These are phyloP conservation scores for Drosophila neutralis DNA, from an alignment of 2,888 invertebrate species.

Conservation along the genomic window DNA sequence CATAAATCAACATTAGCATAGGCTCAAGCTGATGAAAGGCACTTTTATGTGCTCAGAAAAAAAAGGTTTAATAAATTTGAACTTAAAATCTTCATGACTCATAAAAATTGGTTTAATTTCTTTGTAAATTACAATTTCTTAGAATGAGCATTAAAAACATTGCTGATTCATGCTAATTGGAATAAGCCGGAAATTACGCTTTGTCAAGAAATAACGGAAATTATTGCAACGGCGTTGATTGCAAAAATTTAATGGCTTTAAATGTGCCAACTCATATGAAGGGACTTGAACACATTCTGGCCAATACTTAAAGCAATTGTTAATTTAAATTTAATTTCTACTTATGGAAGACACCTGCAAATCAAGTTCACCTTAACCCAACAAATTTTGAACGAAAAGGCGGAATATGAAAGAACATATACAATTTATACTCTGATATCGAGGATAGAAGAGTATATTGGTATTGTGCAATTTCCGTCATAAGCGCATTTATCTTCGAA, in stretches of 20 bases:
- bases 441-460: background rate
- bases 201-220: background rate
- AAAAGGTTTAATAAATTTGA: slow-evolving; percentile 6
- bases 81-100: slow-evolving; percentile 28
- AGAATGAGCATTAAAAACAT: slow-evolving; percentile 22
- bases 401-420: background rate
- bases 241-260: slow-evolving; percentile 10
- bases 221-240: background rate
- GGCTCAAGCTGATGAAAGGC: slow-evolving; percentile 44
- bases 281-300: background rate
- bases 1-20: slow-evolving; percentile 73
- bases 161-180: slow-evolving; percentile 45
- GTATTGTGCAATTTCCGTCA: background rate
- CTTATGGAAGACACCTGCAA: background rate
- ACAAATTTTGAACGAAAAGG: slow-evolving; percentile 12
- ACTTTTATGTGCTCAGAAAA: background rate
- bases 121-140: slow-evolving; percentile 22
- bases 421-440: background rate
- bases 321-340: background rate
- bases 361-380: slow-evolving; percentile 22
- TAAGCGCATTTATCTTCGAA: background rate
- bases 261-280: slow-evolving; percentile 9
- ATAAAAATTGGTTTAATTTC: slow-evolving; percentile 41
- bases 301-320: background rate
- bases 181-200: slow-evolving; percentile 18